Evolutionary conservation across 2,113 vertebrate genomes (phyloP).

Genomic region (Manacus vitellinus): DNA sequence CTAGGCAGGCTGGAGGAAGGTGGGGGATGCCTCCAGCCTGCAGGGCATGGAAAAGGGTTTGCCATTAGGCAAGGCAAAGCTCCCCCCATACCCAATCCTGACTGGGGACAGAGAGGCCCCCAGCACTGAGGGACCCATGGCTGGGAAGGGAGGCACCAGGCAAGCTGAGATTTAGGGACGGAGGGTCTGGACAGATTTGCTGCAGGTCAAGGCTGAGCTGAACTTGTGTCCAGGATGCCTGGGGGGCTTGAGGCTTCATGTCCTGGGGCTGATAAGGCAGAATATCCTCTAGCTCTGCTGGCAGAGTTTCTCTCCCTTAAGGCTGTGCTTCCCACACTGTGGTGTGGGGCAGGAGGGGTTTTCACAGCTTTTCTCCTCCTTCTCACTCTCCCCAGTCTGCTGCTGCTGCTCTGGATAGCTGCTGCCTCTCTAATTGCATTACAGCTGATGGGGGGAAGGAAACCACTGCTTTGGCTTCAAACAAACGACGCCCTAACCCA

Average conservation of each 20-base stretch:
- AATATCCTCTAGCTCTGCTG: background rate
- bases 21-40: background rate
- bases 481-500: background rate
- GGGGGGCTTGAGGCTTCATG: rapidly evolving
- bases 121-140: background rate
- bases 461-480: background rate
- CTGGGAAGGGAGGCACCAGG: background rate
- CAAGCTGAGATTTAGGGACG: background rate
- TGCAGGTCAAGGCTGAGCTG: background rate
- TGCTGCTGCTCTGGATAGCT: background rate
- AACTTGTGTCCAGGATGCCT: background rate
- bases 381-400: background rate
- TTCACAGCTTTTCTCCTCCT: background rate
- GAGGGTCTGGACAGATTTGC: background rate
- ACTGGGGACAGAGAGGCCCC: background rate
- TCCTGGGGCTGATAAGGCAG: background rate
- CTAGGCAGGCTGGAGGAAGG: background rate
- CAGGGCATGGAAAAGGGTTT: background rate
- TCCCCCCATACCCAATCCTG: rapidly evolving
- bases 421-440: background rate
- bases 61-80: background rate
- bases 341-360: background rate
- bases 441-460: background rate
- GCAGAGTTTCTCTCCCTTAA: background rate
- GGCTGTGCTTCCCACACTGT: rapidly evolving